phyloP scores from a whole-genome alignment of 2,888 invertebrate genomes.

The Netelia inedita region DNA sequence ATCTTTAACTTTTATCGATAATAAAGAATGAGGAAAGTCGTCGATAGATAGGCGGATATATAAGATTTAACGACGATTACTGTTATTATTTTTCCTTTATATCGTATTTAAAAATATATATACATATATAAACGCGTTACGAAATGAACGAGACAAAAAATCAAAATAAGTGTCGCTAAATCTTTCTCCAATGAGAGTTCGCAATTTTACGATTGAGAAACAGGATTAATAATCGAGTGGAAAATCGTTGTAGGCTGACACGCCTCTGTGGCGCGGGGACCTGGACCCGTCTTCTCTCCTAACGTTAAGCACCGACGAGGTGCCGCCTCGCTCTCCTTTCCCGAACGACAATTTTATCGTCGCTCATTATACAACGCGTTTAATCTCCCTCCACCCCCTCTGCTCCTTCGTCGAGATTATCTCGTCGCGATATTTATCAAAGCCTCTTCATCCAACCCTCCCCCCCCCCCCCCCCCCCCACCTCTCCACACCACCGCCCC shows the following conservation, averaged over 20 bases:
- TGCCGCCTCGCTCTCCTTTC: constrained; percentile 27
- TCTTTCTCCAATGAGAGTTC: background rate
- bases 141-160: background rate
- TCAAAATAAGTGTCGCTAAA: constrained; percentile 29
- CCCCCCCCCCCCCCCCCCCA: background rate
- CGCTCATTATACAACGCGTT: constrained; percentile 29
- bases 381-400: constrained; percentile 1
- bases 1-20: no score
- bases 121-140: no score
- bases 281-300: constrained; percentile 7
- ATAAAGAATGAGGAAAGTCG: no score
- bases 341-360: constrained; percentile 46
- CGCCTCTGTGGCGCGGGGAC: constrained; percentile 5
- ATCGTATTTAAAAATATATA: no score
- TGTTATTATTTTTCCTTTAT: no score
- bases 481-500: background rate
- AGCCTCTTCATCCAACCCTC: background rate
- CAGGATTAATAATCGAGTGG: constrained; percentile 50
- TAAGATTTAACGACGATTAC: no score
- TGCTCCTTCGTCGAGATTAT: constrained; percentile 15
- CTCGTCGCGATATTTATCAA: constrained; percentile 11
- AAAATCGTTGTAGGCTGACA: constrained; percentile 46
- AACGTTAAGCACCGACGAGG: constrained; percentile 11
- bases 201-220: constrained; percentile 45
- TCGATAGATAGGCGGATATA: no score